Conservation (phyloP, 2,797 vertebrate genomes). For the Naso thynnoides region DNA sequence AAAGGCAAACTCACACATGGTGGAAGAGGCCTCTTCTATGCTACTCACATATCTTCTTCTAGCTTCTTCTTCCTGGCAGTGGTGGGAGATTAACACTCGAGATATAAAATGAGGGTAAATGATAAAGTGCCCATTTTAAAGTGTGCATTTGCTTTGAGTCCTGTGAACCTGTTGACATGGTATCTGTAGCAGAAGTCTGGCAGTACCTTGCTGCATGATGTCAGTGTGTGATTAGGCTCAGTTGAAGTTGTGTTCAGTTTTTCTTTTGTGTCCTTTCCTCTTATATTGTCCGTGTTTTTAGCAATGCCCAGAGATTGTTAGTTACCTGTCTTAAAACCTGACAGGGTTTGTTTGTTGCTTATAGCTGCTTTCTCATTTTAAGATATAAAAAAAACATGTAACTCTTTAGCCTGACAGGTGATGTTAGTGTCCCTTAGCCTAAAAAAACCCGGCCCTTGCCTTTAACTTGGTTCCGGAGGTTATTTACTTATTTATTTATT, state of each 20-base stretch:
- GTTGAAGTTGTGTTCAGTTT: background rate
- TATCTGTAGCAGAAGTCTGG: conserved; percentile 1
- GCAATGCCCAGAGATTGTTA: background rate
- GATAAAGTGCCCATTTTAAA: background rate
- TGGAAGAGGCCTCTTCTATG: background rate
- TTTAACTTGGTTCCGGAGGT: too few species aligned
- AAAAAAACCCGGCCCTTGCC: too few species aligned
- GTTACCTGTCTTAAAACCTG: background rate
- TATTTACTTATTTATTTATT: too few species aligned
- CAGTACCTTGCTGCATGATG: background rate
- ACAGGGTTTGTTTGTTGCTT: background rate
- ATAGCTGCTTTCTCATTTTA: background rate
- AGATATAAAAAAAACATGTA: background rate
- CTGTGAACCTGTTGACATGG: background rate
- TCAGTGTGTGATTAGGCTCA: background rate
- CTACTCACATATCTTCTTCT: conserved; percentile 9
- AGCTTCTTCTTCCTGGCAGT: background rate
- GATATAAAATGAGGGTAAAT: background rate
- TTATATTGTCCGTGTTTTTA: background rate
- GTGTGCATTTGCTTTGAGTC: background rate
- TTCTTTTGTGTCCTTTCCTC: background rate
- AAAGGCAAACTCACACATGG: too few species aligned
- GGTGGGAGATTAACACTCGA: background rate
- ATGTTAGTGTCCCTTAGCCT: conserved; percentile 6
- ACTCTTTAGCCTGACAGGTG: conserved; percentile 3